Evolutionary conservation across 2,797 vertebrate genomes (phyloP), one percentile per base, ranked within the genome.

Genomic region (Sparidentex hasta): DNA sequence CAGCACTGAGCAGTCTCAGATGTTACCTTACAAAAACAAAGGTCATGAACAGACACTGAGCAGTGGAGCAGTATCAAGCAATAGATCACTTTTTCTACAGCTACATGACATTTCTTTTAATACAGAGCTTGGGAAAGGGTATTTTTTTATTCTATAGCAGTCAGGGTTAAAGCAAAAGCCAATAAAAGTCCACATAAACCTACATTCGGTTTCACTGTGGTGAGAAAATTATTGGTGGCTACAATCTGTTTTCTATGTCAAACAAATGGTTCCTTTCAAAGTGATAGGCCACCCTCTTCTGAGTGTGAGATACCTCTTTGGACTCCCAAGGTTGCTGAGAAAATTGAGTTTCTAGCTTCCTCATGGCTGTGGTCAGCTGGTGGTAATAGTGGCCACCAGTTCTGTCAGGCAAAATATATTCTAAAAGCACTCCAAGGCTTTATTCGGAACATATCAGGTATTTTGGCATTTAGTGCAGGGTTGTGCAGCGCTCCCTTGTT

Each of bases 11-110:
- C 56, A 63, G 54, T 55, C 33, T 65, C 52, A 78, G 64, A 44
- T 16, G 52, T 62, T 62, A 76, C 25, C 48, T 21, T 29, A 65
- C 12, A 41, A 78, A 61, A 67, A 69, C 66, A 82, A 73, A 88
- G 71, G 71, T 51, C 67, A 38, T 7, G 57, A 50, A 17, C 25
- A 43, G 70, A 66, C 58, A 54, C 44, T 64, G 76, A 87, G 59
- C 11, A 65, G 84, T 80, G 56, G 56, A 33, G 59, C 65, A 33
- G 27, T 5, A 20, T 63, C 0, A 55, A 33, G 41, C 65, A 27
- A 33, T 51, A 44, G 54, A 82, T 63, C 59, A 51, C n/a, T 65
- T 58, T 7, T 69, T 63, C 57, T 54, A 2, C 13, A 8, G 63
- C 38, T 29, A 23, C 27, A 41, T 69, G 47, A 57, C 71, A 38